phyloP scores from a whole-genome alignment of 2,888 invertebrate species.

The Abrostola triplasia region DNA sequence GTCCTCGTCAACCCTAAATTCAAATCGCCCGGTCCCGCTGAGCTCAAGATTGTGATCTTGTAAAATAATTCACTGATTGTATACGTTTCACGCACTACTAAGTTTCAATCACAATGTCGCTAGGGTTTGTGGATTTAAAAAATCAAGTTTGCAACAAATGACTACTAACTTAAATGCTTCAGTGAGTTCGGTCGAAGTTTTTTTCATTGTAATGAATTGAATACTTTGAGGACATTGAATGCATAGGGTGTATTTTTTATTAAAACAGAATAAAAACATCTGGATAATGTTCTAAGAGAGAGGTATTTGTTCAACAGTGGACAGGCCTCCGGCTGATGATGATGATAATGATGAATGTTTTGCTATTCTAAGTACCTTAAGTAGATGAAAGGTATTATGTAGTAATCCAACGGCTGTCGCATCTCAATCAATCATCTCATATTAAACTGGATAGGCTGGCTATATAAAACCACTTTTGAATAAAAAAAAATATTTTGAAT shows the following conservation, averaged over 20 bases:
- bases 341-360: too few relatives aligned
- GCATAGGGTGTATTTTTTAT: conserved; percentile 42
- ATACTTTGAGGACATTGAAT: conserved; percentile 19
- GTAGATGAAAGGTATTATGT: too few relatives aligned
- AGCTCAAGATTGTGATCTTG: conserved; percentile 59
- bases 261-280: conserved; percentile 29
- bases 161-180: conserved; percentile 41
- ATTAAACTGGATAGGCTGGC: too few relatives aligned
- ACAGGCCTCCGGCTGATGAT: too few relatives aligned
- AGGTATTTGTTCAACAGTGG: too few relatives aligned
- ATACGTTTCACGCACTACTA: conserved; percentile 70
- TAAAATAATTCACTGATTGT: conserved; percentile 64
- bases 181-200: conserved; percentile 38
- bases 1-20: conserved; percentile 20
- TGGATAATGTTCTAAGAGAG: too few relatives aligned
- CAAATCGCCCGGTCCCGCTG: conserved; percentile 29
- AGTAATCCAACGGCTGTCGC: too few relatives aligned
- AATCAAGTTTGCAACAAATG: conserved; percentile 50
- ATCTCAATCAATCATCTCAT: too few relatives aligned
- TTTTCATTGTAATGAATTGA: conserved; percentile 45
- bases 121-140: conserved; percentile 52
- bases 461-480: too few relatives aligned
- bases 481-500: too few relatives aligned
- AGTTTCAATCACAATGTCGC: conserved; percentile 66
- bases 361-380: background rate